Evolutionary conservation across 2,113 vertebrate species (phyloP).

Genomic region (Gasterosteus nipponicus): DNA sequence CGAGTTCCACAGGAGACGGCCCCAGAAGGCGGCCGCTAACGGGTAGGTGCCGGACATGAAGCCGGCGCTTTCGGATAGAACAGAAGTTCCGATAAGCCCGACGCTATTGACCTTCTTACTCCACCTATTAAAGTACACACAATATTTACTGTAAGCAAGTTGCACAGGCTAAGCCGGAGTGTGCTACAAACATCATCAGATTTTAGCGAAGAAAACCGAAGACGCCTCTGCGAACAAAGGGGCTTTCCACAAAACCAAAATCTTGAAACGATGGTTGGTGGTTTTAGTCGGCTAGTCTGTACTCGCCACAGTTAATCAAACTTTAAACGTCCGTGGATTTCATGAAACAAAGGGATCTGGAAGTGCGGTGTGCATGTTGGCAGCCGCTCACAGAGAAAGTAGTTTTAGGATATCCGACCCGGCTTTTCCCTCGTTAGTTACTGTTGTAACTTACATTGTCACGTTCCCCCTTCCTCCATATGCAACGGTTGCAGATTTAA

Average conservation of each 20-base stretch:
- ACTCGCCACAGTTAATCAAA: slow-evolving; percentile 24
- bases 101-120: slow-evolving; percentile 40
- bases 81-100: slow-evolving; percentile 1
- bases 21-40: slow-evolving; percentile 96
- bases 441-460: background rate
- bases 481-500: background rate
- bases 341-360: slow-evolving; percentile 21
- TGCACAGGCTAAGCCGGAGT: background rate
- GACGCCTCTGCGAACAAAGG: background rate
- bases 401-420: background rate
- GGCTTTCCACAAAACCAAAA: background rate
- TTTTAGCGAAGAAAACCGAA: background rate
- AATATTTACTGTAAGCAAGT: slow-evolving; percentile 53
- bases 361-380: slow-evolving; percentile 6
- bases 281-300: slow-evolving; percentile 10
- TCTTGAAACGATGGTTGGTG: background rate
- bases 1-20: slow-evolving; percentile 98
- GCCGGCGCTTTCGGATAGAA: background rate
- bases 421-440: background rate
- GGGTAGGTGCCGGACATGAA: slow-evolving; percentile 72
- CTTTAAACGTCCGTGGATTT: background rate
- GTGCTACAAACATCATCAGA: background rate
- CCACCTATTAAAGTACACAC: slow-evolving; percentile 13
- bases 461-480: background rate
- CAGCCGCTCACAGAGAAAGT: slow-evolving; percentile 7